These are phyloP conservation scores for Sphaerodactylus townsendi DNA, from an alignment of 2,113 vertebrate genomes.

Conservation along the genomic window DNA sequence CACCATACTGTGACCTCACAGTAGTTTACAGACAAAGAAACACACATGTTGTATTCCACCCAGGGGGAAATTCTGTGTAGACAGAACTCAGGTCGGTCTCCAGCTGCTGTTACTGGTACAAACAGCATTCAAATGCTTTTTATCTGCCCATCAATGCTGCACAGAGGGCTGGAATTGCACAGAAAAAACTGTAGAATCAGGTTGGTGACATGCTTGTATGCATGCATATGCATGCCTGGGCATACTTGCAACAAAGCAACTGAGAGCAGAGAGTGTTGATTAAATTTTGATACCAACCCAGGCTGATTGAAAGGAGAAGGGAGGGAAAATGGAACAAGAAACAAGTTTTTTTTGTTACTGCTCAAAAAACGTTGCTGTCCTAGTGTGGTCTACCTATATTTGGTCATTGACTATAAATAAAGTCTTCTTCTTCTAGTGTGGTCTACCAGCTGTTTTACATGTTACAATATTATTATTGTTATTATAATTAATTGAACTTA, in stretches of 20 bases:
- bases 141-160: background rate
- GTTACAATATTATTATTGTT: too few species aligned
- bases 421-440: too few species aligned
- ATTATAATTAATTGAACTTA: too few species aligned
- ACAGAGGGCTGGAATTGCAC: background rate
- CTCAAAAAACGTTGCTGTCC: accelerated
- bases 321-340: background rate
- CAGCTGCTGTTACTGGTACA: background rate
- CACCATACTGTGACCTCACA: too few species aligned
- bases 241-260: constrained; percentile 13
- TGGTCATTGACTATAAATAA: too few species aligned
- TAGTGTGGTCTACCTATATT: too few species aligned
- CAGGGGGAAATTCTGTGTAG: too few species aligned
- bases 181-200: constrained; percentile 56
- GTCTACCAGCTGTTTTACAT: accelerated
- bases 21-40: too few species aligned
- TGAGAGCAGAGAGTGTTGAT: constrained; percentile 55
- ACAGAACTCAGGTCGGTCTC: background rate
- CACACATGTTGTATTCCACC: background rate
- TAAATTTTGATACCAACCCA: constrained; percentile 66
- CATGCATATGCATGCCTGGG: too few species aligned
- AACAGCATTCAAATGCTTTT: background rate
- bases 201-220: background rate
- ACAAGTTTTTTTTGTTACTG: constrained; percentile 28
- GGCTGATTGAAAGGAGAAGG: constrained; percentile 1